Conservation (phyloP, 2,888 invertebrate species). For the Amphipyra berbera region DNA sequence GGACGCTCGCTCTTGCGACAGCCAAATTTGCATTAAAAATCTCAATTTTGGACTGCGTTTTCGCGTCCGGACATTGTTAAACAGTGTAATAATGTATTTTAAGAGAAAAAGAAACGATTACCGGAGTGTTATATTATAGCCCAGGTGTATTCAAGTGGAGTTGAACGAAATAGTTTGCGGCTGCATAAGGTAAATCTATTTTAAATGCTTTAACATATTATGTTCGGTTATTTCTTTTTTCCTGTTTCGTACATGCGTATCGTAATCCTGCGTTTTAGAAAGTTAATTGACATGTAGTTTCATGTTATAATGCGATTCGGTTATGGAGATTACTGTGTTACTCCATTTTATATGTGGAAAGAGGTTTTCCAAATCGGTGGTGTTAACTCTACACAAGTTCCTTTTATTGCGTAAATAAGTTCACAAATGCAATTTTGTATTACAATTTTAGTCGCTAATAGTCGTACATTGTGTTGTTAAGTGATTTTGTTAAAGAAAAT, state of each 20-base stretch:
- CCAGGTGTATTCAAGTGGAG: conserved; percentile 84
- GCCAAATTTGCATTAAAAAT: conserved; percentile 71
- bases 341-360: conserved; percentile 46
- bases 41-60: conserved; percentile 82
- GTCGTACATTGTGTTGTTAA: conserved; percentile 13
- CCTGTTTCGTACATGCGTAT: conserved; percentile 50
- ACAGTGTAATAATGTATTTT: conserved; percentile 89
- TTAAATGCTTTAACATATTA: conserved; percentile 76
- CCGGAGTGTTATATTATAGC: conserved; percentile 89
- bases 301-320: conserved; percentile 42
- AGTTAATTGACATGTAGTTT: conserved; percentile 57
- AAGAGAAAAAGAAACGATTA: conserved; percentile 88
- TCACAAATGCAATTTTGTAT: conserved; percentile 21
- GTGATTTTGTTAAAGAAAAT: conserved; percentile 23
- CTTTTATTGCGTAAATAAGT: conserved; percentile 49
- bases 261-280: conserved; percentile 57
- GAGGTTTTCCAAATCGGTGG: conserved; percentile 51
- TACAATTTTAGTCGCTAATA: conserved; percentile 7
- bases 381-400: conserved; percentile 32
- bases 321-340: conserved; percentile 29
- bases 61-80: conserved; percentile 82
- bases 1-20: conserved; percentile 77
- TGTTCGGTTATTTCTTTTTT: conserved; percentile 70
- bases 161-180: conserved; percentile 79
- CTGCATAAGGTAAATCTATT: conserved; percentile 80